Evolutionary conservation across 1,140 invertebrate species (phyloP), one percentile per base, ranked within the genome.

Genomic region (Drosophila nasuta): DNA sequence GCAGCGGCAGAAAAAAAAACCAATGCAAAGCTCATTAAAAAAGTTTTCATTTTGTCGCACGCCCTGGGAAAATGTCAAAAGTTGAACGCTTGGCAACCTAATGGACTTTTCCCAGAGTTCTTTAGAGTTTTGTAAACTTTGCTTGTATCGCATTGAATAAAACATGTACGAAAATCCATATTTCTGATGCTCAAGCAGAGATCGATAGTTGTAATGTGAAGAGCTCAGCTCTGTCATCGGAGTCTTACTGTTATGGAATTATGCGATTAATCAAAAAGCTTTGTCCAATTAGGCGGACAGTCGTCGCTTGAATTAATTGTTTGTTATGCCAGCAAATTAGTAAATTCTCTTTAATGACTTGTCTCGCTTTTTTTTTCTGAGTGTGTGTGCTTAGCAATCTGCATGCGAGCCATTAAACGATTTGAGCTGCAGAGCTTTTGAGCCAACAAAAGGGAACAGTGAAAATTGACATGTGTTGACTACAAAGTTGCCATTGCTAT

Each of bases 11-110:
- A 17, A 17, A 17, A 17, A 38, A 33, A 13, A 56, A 58, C 10
- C 45, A n/a, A 43, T 17, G 54, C 56, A 70, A 54, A 54, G 49
- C 48, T 78, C 75, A 79, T 80, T 83, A 67, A 74, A 77, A 75
- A 63, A 70, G 56, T 81, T 81, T 71, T 45, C 67, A 59, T 58
- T 71, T 64, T 79, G 49, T 72, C n/a, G 59, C 46, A 54, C 51
- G 60, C 69, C 51, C 43, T 25, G 33, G 41, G n/a, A 38, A 81
- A 86, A 86, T 73, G 81, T 78, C 82, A 85, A 71, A 70, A 87
- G 82, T 86, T 81, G 62, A 67, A 8, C 35, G 11, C 48, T 15
- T 15, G 10, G 35, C 35, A 54, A 30, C 51, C 56, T 75, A 81
- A 78, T 77, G 63, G 59, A 69, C 56, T 75, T 74, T 56, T 57